Evolutionary conservation across 2,797 vertebrate species (phyloP), one percentile per base, ranked within the genome.

Genomic region (Coranthus polyacanthus): DNA sequence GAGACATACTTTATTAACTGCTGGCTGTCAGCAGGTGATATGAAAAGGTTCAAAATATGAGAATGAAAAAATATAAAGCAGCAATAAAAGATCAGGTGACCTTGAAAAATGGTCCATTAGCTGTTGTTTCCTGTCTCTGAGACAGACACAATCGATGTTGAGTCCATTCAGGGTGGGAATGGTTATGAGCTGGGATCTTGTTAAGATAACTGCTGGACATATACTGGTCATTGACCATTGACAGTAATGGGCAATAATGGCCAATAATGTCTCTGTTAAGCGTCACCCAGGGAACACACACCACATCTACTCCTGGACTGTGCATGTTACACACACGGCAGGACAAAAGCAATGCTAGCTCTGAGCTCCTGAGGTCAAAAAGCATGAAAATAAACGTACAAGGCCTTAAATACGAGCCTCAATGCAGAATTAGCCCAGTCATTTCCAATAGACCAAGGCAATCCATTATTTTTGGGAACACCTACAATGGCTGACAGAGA

Each of bases 241-340:
- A 81, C 83, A 81, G 81, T 85, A 88, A 90, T 85, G 78, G 79
- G 39, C 84, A 78, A 72, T 90, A 75, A 84, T 51, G 70, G 75
- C 41, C 85, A 72, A 71, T 81, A 68, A 85, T 78, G 82, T 83
- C 72, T 81, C 36, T 41, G 75, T 80, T 81, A 79, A 85, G 78
- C 56, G 49, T 72, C 79, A 78, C 78, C 80, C 61, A 26, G 78
- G 80, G 83, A 88, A 69, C 86, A 79, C 81, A 79, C n/a, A 66
- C 47, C 55, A 78, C 70, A 74, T 68, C 6, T n/a, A 74, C 78
- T 41, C 46, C 47, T 53, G 58, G 15, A 59, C 78, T 2, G 73
- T 54, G 59, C 47, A 61, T 16, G 43, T 49, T 43, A 55, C 58
- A 71, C 58, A 56, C 57, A 63, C 39, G 49, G 6, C 26, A 72